These are phyloP conservation scores for Cantharis nigra DNA, from an alignment of 2,888 invertebrate species.

Conservation along the genomic window DNA sequence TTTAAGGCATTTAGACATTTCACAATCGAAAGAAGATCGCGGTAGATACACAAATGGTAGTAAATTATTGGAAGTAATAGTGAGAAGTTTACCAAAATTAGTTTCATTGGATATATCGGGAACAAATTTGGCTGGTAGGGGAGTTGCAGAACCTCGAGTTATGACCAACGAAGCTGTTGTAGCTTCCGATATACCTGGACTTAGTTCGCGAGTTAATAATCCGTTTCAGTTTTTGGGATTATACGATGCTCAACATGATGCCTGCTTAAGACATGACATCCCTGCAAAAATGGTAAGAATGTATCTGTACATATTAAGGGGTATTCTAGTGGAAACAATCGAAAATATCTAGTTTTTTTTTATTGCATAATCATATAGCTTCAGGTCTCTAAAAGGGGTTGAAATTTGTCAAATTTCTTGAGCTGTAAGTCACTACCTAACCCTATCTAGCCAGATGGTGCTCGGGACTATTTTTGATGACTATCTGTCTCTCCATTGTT, in stretches of 20 bases:
- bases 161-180: conserved; percentile 50
- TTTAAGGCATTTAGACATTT: conserved; percentile 81
- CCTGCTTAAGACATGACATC: conserved; percentile 88
- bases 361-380: too few species aligned
- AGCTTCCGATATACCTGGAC: conserved; percentile 85
- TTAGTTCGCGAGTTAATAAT: conserved; percentile 73
- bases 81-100: conserved; percentile 74
- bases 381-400: too few species aligned
- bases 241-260: conserved; percentile 87
- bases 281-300: conserved; percentile 80
- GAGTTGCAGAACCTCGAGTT: conserved; percentile 65
- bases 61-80: conserved; percentile 70
- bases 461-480: too few species aligned
- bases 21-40: conserved; percentile 70
- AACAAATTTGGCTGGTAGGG: conserved; percentile 90
- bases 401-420: too few species aligned
- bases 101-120: conserved; percentile 92
- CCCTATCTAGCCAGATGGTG: too few species aligned
- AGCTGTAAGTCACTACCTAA: too few species aligned
- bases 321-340: too few species aligned
- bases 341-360: too few species aligned
- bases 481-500: too few species aligned
- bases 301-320: neutral
- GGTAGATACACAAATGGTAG: conserved; percentile 79
- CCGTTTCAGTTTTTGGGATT: conserved; percentile 90